Conservation (phyloP, 2,113 vertebrate genomes). For the Stegostoma tigrinum region DNA sequence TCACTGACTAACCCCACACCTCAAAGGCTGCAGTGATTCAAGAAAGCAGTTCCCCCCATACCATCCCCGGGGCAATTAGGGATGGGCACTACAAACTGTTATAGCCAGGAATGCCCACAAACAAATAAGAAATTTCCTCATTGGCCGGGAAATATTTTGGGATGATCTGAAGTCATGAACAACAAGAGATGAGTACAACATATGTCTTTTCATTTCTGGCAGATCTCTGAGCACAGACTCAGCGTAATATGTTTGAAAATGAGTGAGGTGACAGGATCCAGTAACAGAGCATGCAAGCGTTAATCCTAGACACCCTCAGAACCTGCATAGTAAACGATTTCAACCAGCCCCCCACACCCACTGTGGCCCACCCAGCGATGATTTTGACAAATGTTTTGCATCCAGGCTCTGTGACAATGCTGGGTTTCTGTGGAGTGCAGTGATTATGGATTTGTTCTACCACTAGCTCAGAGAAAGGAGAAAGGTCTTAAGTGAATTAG, state of each 20-base stretch:
- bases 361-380: not conserved
- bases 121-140: not conserved
- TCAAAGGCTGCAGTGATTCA: too few relatives aligned
- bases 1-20: too few relatives aligned
- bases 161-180: not conserved
- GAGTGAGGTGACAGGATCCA: not conserved
- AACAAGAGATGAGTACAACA: not conserved
- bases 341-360: not conserved
- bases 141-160: not conserved
- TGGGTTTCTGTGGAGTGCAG: constrained; percentile 45
- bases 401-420: constrained; percentile 16
- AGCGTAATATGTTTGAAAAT: not conserved
- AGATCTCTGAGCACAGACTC: too few relatives aligned
- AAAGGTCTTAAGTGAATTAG: constrained; percentile 49
- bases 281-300: not conserved
- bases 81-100: too few relatives aligned
- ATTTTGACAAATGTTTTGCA: not conserved
- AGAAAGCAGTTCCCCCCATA: too few relatives aligned
- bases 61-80: too few relatives aligned
- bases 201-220: not conserved
- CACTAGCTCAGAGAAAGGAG: constrained; percentile 41
- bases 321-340: not conserved
- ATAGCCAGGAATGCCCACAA: too few relatives aligned
- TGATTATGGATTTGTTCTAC: constrained; percentile 47
- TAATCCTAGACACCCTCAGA: not conserved